These are phyloP conservation scores for Hypothenemus hampei DNA, from an alignment of 1,140 invertebrate genomes.

Conservation along the genomic window DNA sequence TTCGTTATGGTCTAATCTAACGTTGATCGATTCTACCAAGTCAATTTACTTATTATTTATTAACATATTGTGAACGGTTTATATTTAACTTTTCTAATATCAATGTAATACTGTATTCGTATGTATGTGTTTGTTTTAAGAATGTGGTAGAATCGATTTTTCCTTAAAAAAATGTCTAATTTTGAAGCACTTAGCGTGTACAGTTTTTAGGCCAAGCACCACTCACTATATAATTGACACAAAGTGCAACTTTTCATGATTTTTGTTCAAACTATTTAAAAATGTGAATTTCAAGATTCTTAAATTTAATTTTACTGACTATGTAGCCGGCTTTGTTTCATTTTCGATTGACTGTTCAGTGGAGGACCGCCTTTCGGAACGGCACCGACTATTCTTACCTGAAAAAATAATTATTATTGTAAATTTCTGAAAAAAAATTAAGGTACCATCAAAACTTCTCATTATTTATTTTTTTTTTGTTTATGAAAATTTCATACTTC, in stretches of 20 bases:
- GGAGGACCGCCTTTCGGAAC: conserved; percentile 58
- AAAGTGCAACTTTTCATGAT: too few relatives aligned
- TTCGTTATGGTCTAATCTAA: too few relatives aligned
- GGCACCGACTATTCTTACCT: conserved; percentile 66
- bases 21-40: too few relatives aligned
- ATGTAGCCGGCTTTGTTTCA: conserved; percentile 50
- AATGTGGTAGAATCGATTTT: neutral
- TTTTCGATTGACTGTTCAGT: conserved; percentile 46
- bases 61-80: too few relatives aligned
- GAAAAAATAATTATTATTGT: conserved; percentile 1
- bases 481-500: too few relatives aligned
- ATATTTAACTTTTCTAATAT: neutral
- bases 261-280: too few relatives aligned
- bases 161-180: neutral
- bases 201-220: neutral
- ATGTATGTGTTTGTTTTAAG: neutral
- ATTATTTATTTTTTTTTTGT: too few relatives aligned
- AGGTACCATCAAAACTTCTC: too few relatives aligned
- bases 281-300: neutral
- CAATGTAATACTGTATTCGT: neutral
- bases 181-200: neutral
- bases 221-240: neutral
- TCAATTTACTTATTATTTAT: neutral
- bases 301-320: conserved; percentile 41
- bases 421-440: neutral